Evolutionary conservation across 2,888 invertebrate species (phyloP), one percentile per base, ranked within the genome.

Genomic region (Nephrotoma flavescens): DNA sequence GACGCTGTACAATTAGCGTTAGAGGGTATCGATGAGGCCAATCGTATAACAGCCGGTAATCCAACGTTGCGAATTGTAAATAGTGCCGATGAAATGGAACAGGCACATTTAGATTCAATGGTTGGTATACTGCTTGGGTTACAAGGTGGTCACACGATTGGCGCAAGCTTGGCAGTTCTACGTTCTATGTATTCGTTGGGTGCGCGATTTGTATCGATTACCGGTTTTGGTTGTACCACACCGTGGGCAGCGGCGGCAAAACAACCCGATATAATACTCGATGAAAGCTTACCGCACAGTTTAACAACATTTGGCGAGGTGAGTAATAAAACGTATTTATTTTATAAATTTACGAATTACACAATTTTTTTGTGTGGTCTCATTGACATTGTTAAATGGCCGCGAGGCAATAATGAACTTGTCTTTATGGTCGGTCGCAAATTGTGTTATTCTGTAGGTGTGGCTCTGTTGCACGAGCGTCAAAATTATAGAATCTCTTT

Each of bases 131-230:
- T 95, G 83, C 92, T 95, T 86, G 95, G 92, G 3, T 92, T 95
- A 45, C 94, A 94, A 88, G 95, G 95, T 6, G 95, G 95, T 0
- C 95, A 95, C 90, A 93, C 94, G 15, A 92, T 95, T 84, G 95
- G 95, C 87, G 94, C 94, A 87, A 95, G 94, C 87, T 92, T 95
- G 89, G 94, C 94, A 1, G 94, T 94, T 2, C 91, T 95, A 5
- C 91, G 95, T 15, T 94, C 94, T 89, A 94, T 94, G 89, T 94
- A 95, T 90, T 92, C 93, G 86, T 91, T 95, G 5, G 95, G 95
- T 7, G 94, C 94, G 15, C 92, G 95, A 44, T 93, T 95, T 89
- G 93, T 95, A 90, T 95, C 95, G 0, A 90, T 95, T 11, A 95
- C 95, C 0, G 94, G 95, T 89, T 88, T 90, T 85, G 94, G 93